Evolutionary conservation across 92 coral and sea anemone genomes (phyloP), one percentile per base, ranked within the genome.

Genomic region (Zoanthus solanderi): DNA sequence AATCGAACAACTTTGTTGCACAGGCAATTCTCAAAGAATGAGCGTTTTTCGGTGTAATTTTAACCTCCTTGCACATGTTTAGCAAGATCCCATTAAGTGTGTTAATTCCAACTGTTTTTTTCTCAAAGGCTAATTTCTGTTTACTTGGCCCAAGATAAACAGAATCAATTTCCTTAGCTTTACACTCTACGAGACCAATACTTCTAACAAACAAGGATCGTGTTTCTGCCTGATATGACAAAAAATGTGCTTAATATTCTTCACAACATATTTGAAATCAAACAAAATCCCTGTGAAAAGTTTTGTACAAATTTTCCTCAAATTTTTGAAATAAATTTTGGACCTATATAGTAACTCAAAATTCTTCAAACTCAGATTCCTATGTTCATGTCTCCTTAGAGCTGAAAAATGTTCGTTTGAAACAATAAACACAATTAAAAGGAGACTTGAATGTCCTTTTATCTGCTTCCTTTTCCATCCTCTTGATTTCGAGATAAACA

Each of bases 291-390:
- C 92, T 79, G 42, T 89, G 92, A 83, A 89, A 89, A 15, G 92
- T 89, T 83, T 92, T 92, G 69, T 90, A 77, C 57, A 74, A 63
- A 78, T 78, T 92, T 54, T 92, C 94, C 73, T 88, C 94, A 88
- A 92, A 92, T 66, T 66, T 57, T 84, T 23, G 23, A 23, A 32
- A 92, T 92, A 30, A 72, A 86, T 84, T 89, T 89, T 75, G 86
- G 74, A 23, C 23, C 23, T 23, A 23, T 23, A 23, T 30, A 72
- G 78, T 78, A 92, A 46, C 60, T 71, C 87, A 77, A 93, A 93
- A 83, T 86, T 83, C 72, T 72, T 90, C 76, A 86, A 53, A 47
- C 48, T 84, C 84, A 89, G 85, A 81, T 89, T 80, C 68, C 92
- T 78, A 75, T 92, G 86, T 32, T 92, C 92, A 14, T 72, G 74